Base-by-base conservation (phyloP, 2,888 invertebrate genomes). In the Elmis aenea region DNA sequence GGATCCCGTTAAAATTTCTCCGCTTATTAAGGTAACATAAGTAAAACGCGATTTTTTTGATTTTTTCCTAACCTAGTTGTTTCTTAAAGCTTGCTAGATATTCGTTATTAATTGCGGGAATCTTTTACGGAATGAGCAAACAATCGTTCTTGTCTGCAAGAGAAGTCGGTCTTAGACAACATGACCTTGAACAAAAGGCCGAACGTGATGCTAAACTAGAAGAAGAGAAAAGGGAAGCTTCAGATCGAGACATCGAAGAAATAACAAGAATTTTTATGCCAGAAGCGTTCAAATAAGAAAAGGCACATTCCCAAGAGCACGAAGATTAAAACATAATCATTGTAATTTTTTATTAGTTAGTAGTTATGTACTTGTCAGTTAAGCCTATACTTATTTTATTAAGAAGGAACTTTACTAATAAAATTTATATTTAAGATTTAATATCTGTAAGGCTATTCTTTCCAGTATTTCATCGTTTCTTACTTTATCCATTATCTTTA, bases 21-120 rank as follows among this genome's bases (percentile, higher is more conserved):
- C 26, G 1, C 13, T 26, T 6, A 26, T 26, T 13, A 26, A 13
- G 13, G 26, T 26, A 26, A 3, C 1, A 12, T 5, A 6, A n/a
- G 5, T 26, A 5, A 26, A 26, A 12, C 3, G 8, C n/a, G 5
- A 5, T 24, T 24, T 9, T 24, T 6, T 26, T 13, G n/a, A 13
- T 6, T 6, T 18, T 18, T 18, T 18, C 18, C 18, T n/a, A n/a
- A n/a, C n/a, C n/a, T n/a, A n/a, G n/a, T 16, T 5, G 22, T 12
- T 22, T 31, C 20, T 31, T 26, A 2, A n/a, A 49, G 47, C 27
- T 45, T 16, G 18, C 13, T 12, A 40, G 67, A 40, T 68, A 62
- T 61, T 49, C 54, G 24, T 51, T 64, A 26, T 50, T 68, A 15
- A 43, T 54, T n/a, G 42, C 60, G 26, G 68, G 67, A 15, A 48